Percentiles rank a stretch among this genome's conserved stretches.
phyloP scores from a whole-genome alignment of 2,113 vertebrate species.

The Phoxinus phoxinus region DNA sequence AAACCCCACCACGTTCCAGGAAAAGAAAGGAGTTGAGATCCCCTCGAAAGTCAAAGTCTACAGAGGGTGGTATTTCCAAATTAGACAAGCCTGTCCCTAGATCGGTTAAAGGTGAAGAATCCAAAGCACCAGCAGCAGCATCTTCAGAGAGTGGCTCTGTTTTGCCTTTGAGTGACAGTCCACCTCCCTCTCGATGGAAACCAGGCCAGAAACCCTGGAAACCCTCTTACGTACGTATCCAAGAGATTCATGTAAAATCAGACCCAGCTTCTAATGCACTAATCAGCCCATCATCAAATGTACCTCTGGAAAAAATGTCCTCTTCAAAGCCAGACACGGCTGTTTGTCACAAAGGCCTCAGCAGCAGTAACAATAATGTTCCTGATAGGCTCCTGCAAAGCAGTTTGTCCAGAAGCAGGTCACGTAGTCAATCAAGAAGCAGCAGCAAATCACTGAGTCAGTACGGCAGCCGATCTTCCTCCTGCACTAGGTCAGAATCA shows the following conservation, averaged over 20 bases:
- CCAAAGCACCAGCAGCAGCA: constrained; percentile 67
- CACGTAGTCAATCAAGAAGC: constrained; percentile 83
- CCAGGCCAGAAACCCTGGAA: constrained; percentile 98
- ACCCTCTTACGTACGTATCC: constrained; percentile 90
- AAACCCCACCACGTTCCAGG: constrained; percentile 64
- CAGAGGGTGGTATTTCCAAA: constrained; percentile 73
- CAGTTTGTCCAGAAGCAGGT: constrained; percentile 83
- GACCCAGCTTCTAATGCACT: constrained; percentile 69
- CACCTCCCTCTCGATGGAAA: constrained; percentile 97
- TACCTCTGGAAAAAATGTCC: constrained; percentile 68
- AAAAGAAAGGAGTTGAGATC: constrained; percentile 74
- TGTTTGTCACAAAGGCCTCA: constrained; percentile 70
- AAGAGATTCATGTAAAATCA: constrained; percentile 87
- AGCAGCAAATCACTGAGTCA: constrained; percentile 76
- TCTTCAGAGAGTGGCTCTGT: constrained; percentile 82
- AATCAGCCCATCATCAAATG: constrained; percentile 63
- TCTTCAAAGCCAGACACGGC: constrained; percentile 69
- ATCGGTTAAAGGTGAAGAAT: constrained; percentile 73
- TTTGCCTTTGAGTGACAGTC: constrained; percentile 94
- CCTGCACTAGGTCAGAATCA: constrained; percentile 81
- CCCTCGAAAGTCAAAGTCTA: constrained; percentile 72
- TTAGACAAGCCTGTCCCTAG: constrained; percentile 69
- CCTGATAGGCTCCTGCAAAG: constrained; percentile 74
- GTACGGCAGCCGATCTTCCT: constrained; percentile 78
- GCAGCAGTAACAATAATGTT: constrained; percentile 76